Conservation (phyloP, 1,140 invertebrate species). For the Rhyzopertha dominica region DNA sequence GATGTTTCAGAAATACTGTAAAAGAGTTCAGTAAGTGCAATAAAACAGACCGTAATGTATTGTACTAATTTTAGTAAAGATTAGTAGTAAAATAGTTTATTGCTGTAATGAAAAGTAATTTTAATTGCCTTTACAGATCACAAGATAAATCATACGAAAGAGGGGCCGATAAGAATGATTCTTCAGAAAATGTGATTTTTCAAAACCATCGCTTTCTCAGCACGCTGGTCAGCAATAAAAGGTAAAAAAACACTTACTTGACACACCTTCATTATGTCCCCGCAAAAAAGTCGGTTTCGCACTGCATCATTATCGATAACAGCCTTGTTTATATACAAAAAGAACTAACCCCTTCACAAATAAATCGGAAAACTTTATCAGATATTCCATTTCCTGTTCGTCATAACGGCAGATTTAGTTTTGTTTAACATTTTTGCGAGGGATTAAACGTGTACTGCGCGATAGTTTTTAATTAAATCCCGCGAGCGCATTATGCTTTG, state of each 20-base stretch:
- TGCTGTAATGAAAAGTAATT: too few species aligned
- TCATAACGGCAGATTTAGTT: neutral
- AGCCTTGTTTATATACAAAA: neutral
- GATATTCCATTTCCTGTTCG: neutral
- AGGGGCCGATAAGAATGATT: too few species aligned
- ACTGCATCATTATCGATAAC: neutral
- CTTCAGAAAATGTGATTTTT: conserved; percentile 3
- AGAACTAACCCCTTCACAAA: conserved; percentile 2
- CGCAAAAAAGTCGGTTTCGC: neutral
- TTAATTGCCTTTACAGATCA: too few species aligned
- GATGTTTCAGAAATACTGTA: too few species aligned
- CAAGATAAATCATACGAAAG: too few species aligned
- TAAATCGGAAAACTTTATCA: conserved; percentile 2
- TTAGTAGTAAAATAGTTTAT: too few species aligned
- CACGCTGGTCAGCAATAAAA: conserved; percentile 39
- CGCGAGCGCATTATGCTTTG: neutral
- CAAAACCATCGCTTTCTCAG: conserved; percentile 17
- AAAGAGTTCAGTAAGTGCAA: too few species aligned
- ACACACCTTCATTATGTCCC: neutral
- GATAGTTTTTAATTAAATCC: neutral
- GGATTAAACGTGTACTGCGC: neutral
- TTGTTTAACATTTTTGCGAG: neutral
- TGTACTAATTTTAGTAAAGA: too few species aligned
- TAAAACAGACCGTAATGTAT: too few species aligned
- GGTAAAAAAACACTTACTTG: conserved; percentile 25